Conservation (phyloP, 1,140 invertebrate species). For the Hetaerina americana region DNA sequence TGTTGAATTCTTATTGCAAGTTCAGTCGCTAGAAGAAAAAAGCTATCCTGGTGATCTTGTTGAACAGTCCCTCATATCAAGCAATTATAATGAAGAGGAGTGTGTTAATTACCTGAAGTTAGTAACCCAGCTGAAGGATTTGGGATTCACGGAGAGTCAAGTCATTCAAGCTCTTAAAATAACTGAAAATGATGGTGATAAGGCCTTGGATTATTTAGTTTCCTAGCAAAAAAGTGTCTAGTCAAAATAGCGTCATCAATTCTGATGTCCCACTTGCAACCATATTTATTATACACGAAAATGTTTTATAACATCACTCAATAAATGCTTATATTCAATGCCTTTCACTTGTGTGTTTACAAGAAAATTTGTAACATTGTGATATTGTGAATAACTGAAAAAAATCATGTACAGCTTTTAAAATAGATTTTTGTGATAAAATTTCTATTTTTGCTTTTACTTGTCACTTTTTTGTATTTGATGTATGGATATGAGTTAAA, state of each 20-base stretch:
- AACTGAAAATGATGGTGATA: conserved; percentile 69
- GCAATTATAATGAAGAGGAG: conserved; percentile 33
- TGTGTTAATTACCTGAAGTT: conserved; percentile 38
- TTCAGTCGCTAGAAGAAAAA: conserved; percentile 54
- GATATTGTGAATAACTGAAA: not conserved
- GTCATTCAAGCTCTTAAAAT: conserved; percentile 59
- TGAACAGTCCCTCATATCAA: conserved; percentile 34
- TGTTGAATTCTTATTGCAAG: conserved; percentile 32
- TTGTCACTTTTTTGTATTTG: no score
- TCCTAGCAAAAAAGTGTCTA: conserved; percentile 34
- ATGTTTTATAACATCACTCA: not conserved
- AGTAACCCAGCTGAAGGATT: conserved; percentile 55
- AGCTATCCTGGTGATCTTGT: conserved; percentile 39
- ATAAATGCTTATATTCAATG: not conserved
- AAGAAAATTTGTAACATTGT: not conserved
- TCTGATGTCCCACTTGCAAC: not conserved
- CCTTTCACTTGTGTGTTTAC: not conserved
- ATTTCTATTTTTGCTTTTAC: no score
- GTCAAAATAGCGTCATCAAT: not conserved
- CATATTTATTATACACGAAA: not conserved
- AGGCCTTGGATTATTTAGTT: conserved; percentile 70
- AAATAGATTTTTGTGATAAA: not conserved
- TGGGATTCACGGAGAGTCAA: conserved; percentile 66
- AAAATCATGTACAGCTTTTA: not conserved
- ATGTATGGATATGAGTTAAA: no score